Evolutionary conservation across 2,797 vertebrate species (phyloP).

Genomic region (Clarias fuscus): DNA sequence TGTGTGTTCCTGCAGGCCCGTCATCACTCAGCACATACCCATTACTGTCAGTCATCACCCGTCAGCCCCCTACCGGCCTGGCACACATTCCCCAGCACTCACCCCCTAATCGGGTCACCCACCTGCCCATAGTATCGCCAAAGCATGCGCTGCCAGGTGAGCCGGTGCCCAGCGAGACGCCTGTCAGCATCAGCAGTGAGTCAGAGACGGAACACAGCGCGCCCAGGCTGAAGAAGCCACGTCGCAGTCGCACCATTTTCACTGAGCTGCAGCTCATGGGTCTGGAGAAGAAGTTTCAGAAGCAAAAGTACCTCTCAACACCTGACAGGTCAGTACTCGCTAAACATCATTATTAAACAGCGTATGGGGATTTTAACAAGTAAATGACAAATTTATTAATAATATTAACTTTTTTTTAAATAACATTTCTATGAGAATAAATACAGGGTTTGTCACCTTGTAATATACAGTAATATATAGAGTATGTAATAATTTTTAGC

Average conservation of each 20-base stretch:
- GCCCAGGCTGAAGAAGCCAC: constrained; percentile 86
- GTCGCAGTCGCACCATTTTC: constrained; percentile 96
- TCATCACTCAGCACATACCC: constrained; percentile 86
- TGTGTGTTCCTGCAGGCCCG: constrained; percentile 73
- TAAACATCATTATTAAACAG: neutral
- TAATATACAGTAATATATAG: neutral
- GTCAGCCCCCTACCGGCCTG: constrained; percentile 79
- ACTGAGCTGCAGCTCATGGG: constrained; percentile 98
- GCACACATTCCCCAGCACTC: constrained; percentile 77
- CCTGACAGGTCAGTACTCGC: constrained; percentile 87
- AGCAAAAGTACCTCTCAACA: constrained; percentile 98
- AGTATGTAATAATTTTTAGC: neutral
- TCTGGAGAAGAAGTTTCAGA: constrained; percentile 99
- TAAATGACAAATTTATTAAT: neutral
- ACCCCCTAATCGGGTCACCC: constrained; percentile 57
- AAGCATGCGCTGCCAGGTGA: constrained; percentile 61
- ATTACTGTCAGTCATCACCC: constrained; percentile 89
- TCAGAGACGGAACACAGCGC: constrained; percentile 86
- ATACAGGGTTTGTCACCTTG: neutral
- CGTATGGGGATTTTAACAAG: no score
- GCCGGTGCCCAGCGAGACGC: constrained; percentile 70
- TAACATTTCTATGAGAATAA: neutral
- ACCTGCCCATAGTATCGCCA: constrained; percentile 62
- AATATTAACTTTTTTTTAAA: neutral
- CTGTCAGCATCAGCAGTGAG: constrained; percentile 87